Conservation (phyloP, 2,113 vertebrate species). For the Oreotrochilus melanogaster region DNA sequence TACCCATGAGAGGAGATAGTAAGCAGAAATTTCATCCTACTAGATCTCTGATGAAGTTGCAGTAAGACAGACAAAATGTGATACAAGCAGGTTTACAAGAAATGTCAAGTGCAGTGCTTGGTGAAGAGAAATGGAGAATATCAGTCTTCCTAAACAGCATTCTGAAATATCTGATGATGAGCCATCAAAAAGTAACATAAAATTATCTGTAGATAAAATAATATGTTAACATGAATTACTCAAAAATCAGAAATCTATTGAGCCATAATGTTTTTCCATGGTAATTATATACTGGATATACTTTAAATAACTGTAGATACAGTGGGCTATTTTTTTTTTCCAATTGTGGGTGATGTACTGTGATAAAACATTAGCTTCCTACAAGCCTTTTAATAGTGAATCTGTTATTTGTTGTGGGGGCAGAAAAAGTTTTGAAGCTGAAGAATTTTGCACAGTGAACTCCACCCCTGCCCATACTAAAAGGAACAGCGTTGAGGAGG, state of each 20-base stretch:
- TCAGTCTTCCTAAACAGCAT: neutral
- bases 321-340: neutral
- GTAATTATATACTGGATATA: neutral
- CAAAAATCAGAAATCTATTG: neutral
- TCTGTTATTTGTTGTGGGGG: neutral
- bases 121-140: neutral
- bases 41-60: neutral
- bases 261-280: neutral
- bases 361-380: constrained; percentile 1
- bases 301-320: neutral
- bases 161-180: neutral
- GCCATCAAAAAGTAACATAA: neutral
- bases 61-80: neutral
- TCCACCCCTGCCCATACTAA: neutral
- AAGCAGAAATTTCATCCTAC: neutral
- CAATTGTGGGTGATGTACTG: neutral
- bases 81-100: neutral
- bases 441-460: neutral
- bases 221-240: neutral
- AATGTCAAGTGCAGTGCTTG: neutral
- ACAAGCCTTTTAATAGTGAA: neutral
- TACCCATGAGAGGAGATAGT: neutral
- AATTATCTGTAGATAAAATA: neutral
- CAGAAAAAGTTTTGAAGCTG: neutral
- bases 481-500: neutral